Evolutionary conservation across 2,888 invertebrate genomes (phyloP), one percentile per base, ranked within the genome.

Genomic region (Tetheella fluctuosa): DNA sequence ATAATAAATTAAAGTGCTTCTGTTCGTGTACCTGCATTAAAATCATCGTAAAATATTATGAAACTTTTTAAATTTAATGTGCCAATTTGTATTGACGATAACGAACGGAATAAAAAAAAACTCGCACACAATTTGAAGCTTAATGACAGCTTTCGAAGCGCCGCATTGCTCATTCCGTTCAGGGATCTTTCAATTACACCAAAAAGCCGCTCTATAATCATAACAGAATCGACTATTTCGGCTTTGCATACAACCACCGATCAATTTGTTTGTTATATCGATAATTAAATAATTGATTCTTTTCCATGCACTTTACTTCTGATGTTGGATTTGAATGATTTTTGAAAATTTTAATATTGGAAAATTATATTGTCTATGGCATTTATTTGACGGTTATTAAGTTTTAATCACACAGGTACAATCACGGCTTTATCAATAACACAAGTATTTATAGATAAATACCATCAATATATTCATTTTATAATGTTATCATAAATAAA

Each of bases 201-300:
- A 54, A 5, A 57, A 28, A 20, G 25, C 91, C 91, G 93, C 85
- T 80, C 88, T 86, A 83, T 89, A 89, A 92, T 92, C 90, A 88
- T 80, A 80, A 80, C 74, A 82, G 87, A 89, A 88, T 88, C 85
- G 85, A 81, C 84, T 86, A 91, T 89, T 87, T 83, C 79, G 80
- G 76, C 70, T 74, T 77, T 48, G n/a, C 48, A 20, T 48, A 78
- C 77, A 82, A 76, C 77, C 79, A 69, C 77, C 76, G 76, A 71
- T 80, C 77, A 80, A 80, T 67, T 78, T 82, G 34, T 30, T 54
- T 54, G 54, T 34, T 54, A 30, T 54, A 34, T 25, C 54, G 34
- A 54, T 34, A 34, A 23, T 37, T 17, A 55, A 55, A 37, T 34
- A 23, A 48, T 55, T 23, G 37, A 55, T 55, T 48, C 15, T 54